Evolutionary conservation across 2,888 invertebrate species (phyloP), one percentile per base, ranked within the genome.

Genomic region (Trissonchulus latispiculum): DNA sequence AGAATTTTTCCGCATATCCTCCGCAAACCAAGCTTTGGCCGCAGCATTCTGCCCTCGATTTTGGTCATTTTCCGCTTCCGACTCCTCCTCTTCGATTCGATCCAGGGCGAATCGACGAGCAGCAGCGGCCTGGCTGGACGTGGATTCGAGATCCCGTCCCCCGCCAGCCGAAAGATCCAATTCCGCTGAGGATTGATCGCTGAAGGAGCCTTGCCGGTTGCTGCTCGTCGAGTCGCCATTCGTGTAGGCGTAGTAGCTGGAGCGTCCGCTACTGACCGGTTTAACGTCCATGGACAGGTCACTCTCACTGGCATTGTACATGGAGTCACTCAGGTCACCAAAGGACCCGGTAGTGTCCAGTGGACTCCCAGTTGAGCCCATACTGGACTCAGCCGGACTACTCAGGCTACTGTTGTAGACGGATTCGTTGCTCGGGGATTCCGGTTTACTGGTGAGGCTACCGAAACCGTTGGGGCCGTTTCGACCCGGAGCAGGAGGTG

Each of bases 271-370:
- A n/a, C n/a, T n/a, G n/a, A n/a, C n/a, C 61, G 28, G 28, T 15
- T 28, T 2, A 8, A n/a, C 29, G 2, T 2, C 31, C 48, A 70
- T 59, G 29, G 71, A 71, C 1, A 37, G 2, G 32, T 74, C 74
- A 32, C 74, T 74, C 32, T 74, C 74, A 59, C 74, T 74, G 36
- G 74, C 74, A 33, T 59, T 72, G 35, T 74, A 74, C 15, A 74
- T 35, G 32, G 64, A 62, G 66, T 74, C 74, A 59, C 71, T 72
- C n/a, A 74, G 33, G 3, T 74, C 74, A 28, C 64, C 71, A 64
- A 69, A 28, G 28, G 74, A 72, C 1, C 72, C 72, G 29, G 71
- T 73, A 31, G 74, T 71, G 71, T 74, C 74, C 35, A 74, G 28
- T 2, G 74, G 74, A n/a, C 72, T 72, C 33, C 71, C 70, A 37